Base-by-base conservation (phyloP, 2,888 invertebrate species). In the Smittia aterrima region DNA sequence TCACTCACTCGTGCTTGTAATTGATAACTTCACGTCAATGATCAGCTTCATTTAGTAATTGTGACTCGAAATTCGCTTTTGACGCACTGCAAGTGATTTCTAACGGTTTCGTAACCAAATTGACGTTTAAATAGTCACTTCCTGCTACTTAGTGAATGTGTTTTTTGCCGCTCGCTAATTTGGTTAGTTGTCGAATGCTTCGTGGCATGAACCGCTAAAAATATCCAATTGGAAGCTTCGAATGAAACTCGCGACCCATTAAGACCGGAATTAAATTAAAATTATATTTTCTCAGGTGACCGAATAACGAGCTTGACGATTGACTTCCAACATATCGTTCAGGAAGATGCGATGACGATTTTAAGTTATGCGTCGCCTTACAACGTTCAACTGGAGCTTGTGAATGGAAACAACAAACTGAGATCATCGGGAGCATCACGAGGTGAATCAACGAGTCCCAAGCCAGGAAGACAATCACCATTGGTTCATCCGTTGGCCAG, bases 341-440 rank as follows among this genome's bases (percentile, higher is more conserved):
- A 92, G 79, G 95, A 95, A 80, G 96, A 96, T 79, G 96, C 96
- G 0, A 85, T 95, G 72, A 92, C 93, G 1, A 93, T 96, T 76
- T 84, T 96, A 54, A 93, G 94, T 76, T 93, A 95, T 77, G 95
- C 95, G 4, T 95, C 95, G 47, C 95, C 96, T 0, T 96, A 96
- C 80, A 92, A 93, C 75, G 92, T 94, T 16, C 89, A 90, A 76
- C 84, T 95, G 75, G 91, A 92, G 79, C 87, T 94, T 32, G 87
- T 90, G 79, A 87, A 86, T 77, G 85, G 86, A 0, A 82, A 80
- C 77, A 76, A 79, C 41, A 76, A 54, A 9, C 20, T 75, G 13
- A 66, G 75, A 24, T 62, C 73, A 18, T 73, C 73, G 64, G 73
- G 64, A 24, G 66, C 74, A 58, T 47, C 67, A 18, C 64, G 22